Evolutionary conservation across 2,888 invertebrate species (phyloP).

Genomic region (Nephrotoma flavescens): DNA sequence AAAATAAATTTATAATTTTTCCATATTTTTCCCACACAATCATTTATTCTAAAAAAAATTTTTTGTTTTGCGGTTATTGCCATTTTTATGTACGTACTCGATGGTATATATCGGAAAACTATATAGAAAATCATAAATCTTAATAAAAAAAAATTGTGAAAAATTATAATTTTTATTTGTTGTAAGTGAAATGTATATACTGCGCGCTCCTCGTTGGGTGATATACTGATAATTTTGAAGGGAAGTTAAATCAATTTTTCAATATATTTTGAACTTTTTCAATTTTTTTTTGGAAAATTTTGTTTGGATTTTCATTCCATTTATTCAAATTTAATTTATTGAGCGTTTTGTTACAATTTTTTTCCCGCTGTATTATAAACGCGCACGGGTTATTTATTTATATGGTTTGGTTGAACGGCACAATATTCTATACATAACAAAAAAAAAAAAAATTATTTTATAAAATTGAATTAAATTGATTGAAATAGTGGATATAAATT

Average conservation of each 20-base stretch:
- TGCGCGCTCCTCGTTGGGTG: background rate
- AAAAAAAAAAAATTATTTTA: background rate
- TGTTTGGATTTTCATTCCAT: background rate
- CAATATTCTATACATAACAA: background rate
- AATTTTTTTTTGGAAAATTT: background rate
- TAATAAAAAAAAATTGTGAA: background rate
- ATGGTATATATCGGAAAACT: background rate
- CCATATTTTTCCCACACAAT: background rate
- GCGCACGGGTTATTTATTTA: background rate
- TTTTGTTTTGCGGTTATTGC: background rate
- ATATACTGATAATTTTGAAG: background rate
- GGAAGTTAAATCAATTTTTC: background rate
- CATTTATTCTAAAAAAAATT: background rate
- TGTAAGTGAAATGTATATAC: background rate
- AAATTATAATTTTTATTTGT: background rate
- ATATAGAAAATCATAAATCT: background rate
- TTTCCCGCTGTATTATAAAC: background rate
- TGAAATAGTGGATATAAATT: background rate
- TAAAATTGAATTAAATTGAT: background rate
- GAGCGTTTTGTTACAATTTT: background rate
- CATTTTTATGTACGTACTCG: background rate
- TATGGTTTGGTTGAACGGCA: background rate
- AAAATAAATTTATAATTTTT: background rate
- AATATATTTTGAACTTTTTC: background rate
- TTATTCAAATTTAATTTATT: background rate